Conservation (phyloP, 2,888 invertebrate genomes). For the Nebria brevicollis region DNA sequence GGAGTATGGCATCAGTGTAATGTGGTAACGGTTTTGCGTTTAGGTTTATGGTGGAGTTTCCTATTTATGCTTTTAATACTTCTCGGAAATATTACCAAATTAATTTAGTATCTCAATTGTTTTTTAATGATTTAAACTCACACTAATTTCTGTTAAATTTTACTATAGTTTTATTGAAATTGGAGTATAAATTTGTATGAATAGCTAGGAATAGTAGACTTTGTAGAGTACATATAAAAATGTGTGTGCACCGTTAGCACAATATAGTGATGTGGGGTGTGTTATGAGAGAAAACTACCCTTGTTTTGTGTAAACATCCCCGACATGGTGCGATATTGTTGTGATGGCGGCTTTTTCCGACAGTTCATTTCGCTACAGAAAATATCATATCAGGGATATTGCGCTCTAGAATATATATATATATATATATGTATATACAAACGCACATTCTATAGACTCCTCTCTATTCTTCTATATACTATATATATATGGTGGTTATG, state of each 20-base stretch:
- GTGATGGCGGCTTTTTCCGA: slow-evolving; percentile 32
- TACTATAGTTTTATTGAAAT: too few relatives aligned
- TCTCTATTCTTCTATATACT: background rate
- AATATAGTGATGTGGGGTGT: background rate
- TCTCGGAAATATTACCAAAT: too few relatives aligned
- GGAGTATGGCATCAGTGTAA: slow-evolving; percentile 14
- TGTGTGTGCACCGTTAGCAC: background rate
- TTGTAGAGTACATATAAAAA: background rate
- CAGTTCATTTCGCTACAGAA: slow-evolving; percentile 22
- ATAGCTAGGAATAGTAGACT: too few relatives aligned
- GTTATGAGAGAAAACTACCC: slow-evolving; percentile 32
- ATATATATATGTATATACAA: too few relatives aligned
- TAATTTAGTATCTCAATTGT: background rate
- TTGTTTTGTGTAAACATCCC: slow-evolving; percentile 33
- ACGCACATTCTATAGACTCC: background rate
- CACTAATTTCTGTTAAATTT: too few relatives aligned
- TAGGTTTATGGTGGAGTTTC: background rate
- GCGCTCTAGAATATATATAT: background rate
- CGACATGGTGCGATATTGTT: slow-evolving; percentile 27
- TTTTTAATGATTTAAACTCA: background rate
- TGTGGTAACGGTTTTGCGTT: background rate
- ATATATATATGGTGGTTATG: background rate
- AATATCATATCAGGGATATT: slow-evolving; percentile 20
- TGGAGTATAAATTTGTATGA: too few relatives aligned
- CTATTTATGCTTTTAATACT: background rate